A percentile compares a stretch with the other conserved stretches of the same genome.
These are phyloP conservation scores for Stichopus chloronotus DNA, from an alignment of 35 echinoderm and acorn worm genomes.

Conservation along the genomic window DNA sequence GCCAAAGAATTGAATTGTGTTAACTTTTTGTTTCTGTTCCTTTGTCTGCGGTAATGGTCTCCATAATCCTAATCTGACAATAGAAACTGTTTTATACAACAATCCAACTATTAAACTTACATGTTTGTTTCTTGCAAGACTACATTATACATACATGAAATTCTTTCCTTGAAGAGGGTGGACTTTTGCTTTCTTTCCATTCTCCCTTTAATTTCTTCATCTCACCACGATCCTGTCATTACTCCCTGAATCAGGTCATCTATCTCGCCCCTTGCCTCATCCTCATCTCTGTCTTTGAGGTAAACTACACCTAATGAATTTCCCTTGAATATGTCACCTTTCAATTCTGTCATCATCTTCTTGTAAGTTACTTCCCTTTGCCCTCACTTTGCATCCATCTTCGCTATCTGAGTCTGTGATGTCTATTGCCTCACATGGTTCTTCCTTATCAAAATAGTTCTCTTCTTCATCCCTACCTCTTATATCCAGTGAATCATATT, in stretches of 20 bases:
- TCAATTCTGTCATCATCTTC: background rate
- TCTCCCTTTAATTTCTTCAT: background rate
- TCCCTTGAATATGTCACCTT: background rate
- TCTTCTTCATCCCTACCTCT: slow-evolving; percentile 88
- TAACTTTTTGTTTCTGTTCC: too few relatives aligned
- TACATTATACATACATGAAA: too few relatives aligned
- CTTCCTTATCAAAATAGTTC: slow-evolving; percentile 94
- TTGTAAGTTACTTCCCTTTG: background rate
- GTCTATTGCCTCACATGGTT: slow-evolving; percentile 8
- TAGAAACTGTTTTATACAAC: too few relatives aligned
- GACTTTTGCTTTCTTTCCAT: background rate
- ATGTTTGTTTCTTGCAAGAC: too few relatives aligned
- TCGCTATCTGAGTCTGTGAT: background rate
- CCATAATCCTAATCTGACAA: too few relatives aligned
- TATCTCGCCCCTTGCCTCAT: background rate
- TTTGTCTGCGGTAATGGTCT: too few relatives aligned
- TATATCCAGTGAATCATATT: slow-evolving; percentile 88
- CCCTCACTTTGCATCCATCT: background rate
- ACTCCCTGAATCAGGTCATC: too few relatives aligned
- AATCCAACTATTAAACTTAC: too few relatives aligned
- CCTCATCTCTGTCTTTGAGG: background rate
- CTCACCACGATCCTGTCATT: background rate
- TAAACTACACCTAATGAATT: background rate
- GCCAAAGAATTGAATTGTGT: too few relatives aligned
- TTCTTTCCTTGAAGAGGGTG: too few relatives aligned